phyloP scores from a whole-genome alignment of 1,140 invertebrate species.

The Kradibia gibbosae region DNA sequence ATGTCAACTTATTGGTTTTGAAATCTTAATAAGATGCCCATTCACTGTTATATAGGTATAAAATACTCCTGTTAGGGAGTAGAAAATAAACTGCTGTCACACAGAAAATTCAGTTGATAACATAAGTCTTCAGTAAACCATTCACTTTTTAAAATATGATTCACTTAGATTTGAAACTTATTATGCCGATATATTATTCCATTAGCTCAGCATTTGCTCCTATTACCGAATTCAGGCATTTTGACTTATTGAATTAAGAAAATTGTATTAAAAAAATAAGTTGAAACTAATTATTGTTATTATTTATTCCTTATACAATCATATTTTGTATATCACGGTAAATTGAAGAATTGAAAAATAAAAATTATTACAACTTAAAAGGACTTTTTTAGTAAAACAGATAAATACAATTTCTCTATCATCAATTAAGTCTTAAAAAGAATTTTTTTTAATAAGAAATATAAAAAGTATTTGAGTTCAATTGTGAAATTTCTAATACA shows the following conservation, averaged over 20 bases:
- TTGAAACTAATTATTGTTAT: too few species aligned
- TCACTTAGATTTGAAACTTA: neutral
- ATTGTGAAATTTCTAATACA: too few species aligned
- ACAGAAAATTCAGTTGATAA: neutral
- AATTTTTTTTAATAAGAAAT: too few species aligned
- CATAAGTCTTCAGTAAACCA: neutral
- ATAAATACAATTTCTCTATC: too few species aligned
- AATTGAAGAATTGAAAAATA: too few species aligned
- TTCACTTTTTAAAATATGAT: neutral
- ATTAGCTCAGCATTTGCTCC: neutral
- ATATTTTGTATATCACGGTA: too few species aligned
- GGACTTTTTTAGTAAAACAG: too few species aligned
- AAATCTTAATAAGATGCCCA: slow-evolving; percentile 40
- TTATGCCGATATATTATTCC: neutral
- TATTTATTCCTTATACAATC: too few species aligned
- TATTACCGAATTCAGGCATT: neutral
- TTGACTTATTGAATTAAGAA: neutral
- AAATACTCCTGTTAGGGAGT: neutral
- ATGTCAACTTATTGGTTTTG: neutral
- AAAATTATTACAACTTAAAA: too few species aligned
- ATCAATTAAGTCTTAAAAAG: too few species aligned
- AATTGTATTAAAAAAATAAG: too few species aligned
- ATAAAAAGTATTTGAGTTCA: too few species aligned
- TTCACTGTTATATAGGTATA: neutral
- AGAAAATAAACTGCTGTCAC: slow-evolving; percentile 19